These are phyloP conservation scores for Nycticorax nycticorax DNA, from an alignment of 2,113 vertebrate genomes.

Conservation along the genomic window DNA sequence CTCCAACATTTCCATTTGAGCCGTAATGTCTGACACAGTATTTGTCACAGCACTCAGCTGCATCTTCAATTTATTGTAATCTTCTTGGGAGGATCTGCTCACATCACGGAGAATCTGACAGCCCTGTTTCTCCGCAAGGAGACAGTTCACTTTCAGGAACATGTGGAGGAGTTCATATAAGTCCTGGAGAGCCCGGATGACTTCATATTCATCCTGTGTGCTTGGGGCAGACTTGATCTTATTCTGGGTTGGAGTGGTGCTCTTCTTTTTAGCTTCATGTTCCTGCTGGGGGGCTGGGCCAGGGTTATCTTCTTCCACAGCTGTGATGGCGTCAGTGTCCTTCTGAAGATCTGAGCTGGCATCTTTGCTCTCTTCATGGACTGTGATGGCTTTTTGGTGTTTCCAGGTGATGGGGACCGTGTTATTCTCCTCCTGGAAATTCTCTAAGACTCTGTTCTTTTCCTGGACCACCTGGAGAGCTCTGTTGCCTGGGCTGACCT, in stretches of 20 bases:
- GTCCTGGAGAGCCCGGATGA: constrained; percentile 34
- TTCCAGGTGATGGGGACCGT: background rate
- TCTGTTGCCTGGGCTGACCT: background rate
- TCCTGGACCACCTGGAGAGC: constrained; percentile 3
- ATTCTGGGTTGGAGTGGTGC: background rate
- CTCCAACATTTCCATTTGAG: constrained; percentile 68
- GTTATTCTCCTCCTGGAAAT: constrained; percentile 44
- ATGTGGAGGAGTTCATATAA: constrained; percentile 35
- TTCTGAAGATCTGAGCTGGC: background rate
- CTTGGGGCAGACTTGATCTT: background rate
- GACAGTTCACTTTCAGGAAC: constrained; percentile 28
- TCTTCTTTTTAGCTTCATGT: background rate
- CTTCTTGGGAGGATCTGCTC: constrained; percentile 60
- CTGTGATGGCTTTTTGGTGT: background rate
- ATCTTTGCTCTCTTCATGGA: background rate
- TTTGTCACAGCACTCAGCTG: constrained; percentile 67
- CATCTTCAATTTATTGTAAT: constrained; percentile 67
- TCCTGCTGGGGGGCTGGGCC: background rate
- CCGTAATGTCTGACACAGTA: constrained; percentile 59
- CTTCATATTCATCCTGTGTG: background rate
- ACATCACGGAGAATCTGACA: background rate
- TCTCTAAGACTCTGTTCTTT: constrained; percentile 33
- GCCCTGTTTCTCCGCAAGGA: constrained; percentile 37
- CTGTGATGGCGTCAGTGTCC: fast-evolving
- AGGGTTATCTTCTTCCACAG: background rate